phyloP scores from a whole-genome alignment of 2,888 invertebrate genomes.

The Drosophila nr. perissopoda region DNA sequence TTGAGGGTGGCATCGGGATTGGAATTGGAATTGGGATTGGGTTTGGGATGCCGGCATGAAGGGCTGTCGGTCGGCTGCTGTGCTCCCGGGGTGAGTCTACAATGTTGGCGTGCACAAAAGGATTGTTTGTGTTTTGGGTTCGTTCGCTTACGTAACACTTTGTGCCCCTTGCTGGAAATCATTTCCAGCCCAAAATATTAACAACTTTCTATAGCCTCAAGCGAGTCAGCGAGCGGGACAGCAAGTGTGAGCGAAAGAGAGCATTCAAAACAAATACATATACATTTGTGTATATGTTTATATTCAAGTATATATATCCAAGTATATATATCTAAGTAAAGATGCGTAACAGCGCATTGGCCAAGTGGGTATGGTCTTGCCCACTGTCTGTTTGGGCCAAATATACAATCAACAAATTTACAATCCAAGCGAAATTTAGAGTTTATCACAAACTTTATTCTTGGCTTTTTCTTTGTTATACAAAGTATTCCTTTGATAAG shows the following conservation, averaged over 20 bases:
- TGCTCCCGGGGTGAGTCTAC: constrained; percentile 27
- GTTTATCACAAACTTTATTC: not conserved
- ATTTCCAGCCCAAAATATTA: constrained; percentile 16
- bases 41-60: not conserved
- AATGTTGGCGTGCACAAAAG: constrained; percentile 48
- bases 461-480: not conserved
- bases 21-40: not conserved
- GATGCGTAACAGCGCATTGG: not conserved
- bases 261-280: not conserved
- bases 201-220: constrained; percentile 27
- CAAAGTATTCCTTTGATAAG: not conserved
- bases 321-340: not conserved
- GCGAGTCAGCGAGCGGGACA: not conserved
- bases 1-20: constrained; percentile 62
- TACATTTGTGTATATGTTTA: not conserved
- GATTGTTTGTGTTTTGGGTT: constrained; percentile 59
- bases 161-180: constrained; percentile 33
- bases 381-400: not conserved
- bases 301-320: too few relatives aligned
- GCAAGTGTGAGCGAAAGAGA: not conserved
- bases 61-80: constrained; percentile 5
- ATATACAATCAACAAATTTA: not conserved
- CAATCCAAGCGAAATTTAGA: not conserved
- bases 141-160: constrained; percentile 67
- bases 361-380: not conserved